Percentiles rank a stretch among this genome's conserved stretches.
These are phyloP conservation scores for Volucella bombylans DNA, from an alignment of 2,888 invertebrate genomes.

Conservation along the genomic window DNA sequence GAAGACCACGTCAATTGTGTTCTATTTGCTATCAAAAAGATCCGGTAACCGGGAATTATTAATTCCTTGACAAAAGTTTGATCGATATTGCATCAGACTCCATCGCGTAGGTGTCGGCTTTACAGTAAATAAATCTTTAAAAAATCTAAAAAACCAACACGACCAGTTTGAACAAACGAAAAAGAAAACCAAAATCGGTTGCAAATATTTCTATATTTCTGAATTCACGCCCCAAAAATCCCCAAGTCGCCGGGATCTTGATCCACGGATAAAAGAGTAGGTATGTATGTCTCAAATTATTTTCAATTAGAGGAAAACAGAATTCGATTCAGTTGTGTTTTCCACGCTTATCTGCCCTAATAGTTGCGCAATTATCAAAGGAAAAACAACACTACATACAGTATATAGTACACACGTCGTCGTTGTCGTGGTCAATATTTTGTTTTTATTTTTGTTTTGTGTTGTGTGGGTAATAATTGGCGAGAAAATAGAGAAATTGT, in stretches of 20 bases:
- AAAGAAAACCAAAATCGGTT: slow-evolving; percentile 3
- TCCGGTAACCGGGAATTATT: not conserved
- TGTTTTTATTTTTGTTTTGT: slow-evolving; percentile 34
- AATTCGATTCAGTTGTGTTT: not conserved
- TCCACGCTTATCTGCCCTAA: slow-evolving; percentile 1
- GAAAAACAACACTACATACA: not conserved
- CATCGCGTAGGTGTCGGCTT: slow-evolving; percentile 9
- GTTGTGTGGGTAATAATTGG: slow-evolving; percentile 27
- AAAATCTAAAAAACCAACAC: slow-evolving; percentile 17
- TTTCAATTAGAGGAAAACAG: slow-evolving; percentile 29
- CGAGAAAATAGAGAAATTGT: slow-evolving; percentile 47
- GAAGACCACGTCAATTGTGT: slow-evolving; percentile 21
- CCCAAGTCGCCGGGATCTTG: not conserved
- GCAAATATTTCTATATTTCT: slow-evolving; percentile 35
- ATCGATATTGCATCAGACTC: slow-evolving; percentile 50
- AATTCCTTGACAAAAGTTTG: slow-evolving; percentile 37
- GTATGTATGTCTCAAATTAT: not conserved
- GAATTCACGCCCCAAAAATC: slow-evolving; percentile 40
- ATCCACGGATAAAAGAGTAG: not conserved
- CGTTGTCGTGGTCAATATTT: slow-evolving; percentile 5
- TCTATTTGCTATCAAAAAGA: not conserved
- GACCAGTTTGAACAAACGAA: slow-evolving; percentile 31
- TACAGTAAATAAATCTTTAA: not conserved
- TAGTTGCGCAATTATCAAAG: slow-evolving; percentile 50
- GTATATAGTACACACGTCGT: not conserved